A percentile compares a stretch with the other conserved stretches of the same genome.
Evolutionary conservation across 2,797 vertebrate genomes (phyloP).

Genomic region (Spheniscus humboldti): DNA sequence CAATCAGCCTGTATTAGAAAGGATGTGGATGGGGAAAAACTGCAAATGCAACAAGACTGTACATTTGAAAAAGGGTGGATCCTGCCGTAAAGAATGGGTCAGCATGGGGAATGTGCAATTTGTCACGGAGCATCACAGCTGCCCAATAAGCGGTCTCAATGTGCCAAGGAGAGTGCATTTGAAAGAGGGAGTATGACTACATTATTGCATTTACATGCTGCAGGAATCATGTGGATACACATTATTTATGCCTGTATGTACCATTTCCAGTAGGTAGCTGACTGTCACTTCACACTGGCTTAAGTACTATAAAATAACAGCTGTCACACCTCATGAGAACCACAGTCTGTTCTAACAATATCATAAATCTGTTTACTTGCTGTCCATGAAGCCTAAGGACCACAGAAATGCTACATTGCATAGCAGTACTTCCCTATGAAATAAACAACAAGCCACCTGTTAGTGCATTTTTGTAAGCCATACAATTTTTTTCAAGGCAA

Average conservation of each 20-base stretch:
- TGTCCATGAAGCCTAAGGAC: background rate
- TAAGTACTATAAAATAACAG: conserved; percentile 65
- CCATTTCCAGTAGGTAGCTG: conserved; percentile 48
- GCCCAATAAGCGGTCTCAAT: background rate
- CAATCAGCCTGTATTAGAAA: background rate
- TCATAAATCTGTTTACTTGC: conserved; percentile 46
- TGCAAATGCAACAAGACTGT: background rate
- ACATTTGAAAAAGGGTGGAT: background rate
- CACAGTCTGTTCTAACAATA: background rate
- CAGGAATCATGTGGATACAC: conserved; percentile 28
- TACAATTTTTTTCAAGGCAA: background rate
- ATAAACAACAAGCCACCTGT: background rate
- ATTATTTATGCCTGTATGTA: conserved; percentile 55
- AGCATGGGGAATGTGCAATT: background rate
- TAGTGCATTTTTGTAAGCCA: background rate
- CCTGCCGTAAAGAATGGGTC: background rate
- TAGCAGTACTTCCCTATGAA: background rate
- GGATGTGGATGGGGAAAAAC: background rate
- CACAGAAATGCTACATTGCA: background rate
- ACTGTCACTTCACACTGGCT: conserved; percentile 45
- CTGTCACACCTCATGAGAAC: conserved; percentile 56
- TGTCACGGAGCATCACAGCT: background rate
- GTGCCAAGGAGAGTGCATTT: background rate
- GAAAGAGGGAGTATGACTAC: background rate
- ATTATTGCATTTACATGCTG: background rate